Conservation (phyloP, 2,797 vertebrate genomes). For the Coracias cyanogaster region DNA sequence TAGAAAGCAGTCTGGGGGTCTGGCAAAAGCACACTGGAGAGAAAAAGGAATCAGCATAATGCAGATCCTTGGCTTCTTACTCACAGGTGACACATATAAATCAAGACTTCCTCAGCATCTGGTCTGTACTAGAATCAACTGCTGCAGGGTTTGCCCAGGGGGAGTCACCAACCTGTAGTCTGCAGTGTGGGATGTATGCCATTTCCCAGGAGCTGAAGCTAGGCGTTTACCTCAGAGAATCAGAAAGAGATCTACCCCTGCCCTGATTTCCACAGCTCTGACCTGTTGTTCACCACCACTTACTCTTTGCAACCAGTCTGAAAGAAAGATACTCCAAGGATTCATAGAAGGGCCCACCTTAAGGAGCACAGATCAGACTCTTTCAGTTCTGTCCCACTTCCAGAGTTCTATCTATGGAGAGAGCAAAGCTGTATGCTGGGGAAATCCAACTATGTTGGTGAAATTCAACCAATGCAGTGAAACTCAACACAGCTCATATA, state of each 20-base stretch:
- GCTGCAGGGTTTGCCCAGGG: not conserved
- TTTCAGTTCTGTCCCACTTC: not conserved
- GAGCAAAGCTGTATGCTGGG: not conserved
- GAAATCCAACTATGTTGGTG: not conserved
- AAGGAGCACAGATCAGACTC: not conserved
- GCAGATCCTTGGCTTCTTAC: not conserved
- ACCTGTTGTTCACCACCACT: not conserved
- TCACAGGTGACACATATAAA: not conserved
- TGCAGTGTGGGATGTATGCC: not conserved
- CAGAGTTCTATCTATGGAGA: not conserved
- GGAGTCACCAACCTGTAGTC: not conserved
- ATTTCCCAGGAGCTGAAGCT: not conserved
- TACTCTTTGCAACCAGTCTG: not conserved
- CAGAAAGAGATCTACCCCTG: not conserved
- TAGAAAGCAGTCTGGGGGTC: not conserved
- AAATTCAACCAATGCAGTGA: not conserved
- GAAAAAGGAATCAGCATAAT: not conserved
- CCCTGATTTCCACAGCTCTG: not conserved
- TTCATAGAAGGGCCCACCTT: not conserved
- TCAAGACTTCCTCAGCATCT: not conserved
- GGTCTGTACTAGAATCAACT: not conserved
- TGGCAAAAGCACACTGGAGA: not conserved
- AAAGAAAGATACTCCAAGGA: not conserved
- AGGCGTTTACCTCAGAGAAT: not conserved
- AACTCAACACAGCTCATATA: not conserved